Percentiles rank a stretch among this genome's conserved stretches.
Conservation (phyloP, 2,888 invertebrate species). For the Melitaea athalia region DNA sequence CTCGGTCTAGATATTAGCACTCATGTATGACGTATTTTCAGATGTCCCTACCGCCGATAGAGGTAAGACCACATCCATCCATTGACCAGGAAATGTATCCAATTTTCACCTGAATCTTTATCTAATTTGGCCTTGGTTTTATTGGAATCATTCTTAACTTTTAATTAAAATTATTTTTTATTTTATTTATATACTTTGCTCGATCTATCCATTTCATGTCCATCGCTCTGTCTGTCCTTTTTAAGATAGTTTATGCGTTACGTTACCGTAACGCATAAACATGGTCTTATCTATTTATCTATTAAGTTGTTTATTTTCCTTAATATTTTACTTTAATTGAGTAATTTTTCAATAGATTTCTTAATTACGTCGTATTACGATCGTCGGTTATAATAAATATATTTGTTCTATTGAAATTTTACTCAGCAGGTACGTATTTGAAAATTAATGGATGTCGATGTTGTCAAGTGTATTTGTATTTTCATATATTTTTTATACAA, state of each 20-base stretch:
- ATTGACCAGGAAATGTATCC: constrained; percentile 70
- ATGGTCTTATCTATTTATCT: constrained; percentile 22
- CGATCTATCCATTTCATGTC: constrained; percentile 42
- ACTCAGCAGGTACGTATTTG: constrained; percentile 31
- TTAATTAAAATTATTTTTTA: constrained; percentile 34
- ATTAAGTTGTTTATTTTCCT: constrained; percentile 39
- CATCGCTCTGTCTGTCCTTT: constrained; percentile 40
- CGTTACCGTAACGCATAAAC: constrained; percentile 17
- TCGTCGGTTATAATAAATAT: background rate
- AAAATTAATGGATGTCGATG: constrained; percentile 31
- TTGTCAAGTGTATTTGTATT: constrained; percentile 31
- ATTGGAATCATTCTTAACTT: constrained; percentile 32
- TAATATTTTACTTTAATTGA: constrained; percentile 23
- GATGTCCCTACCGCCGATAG: constrained; percentile 69
- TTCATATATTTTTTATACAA: constrained; percentile 13
- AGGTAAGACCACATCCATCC: constrained; percentile 72
- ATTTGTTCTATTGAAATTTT: constrained; percentile 33
- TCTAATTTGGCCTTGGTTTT: constrained; percentile 41
- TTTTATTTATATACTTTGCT: constrained; percentile 38
- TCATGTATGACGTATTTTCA: constrained; percentile 73
- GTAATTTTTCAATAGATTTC: constrained; percentile 30
- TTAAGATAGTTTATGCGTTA: constrained; percentile 23
- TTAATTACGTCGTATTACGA: background rate
- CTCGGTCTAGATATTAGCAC: constrained; percentile 59
- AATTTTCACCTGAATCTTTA: constrained; percentile 58